Percentiles rank a stretch among this genome's conserved stretches.
Conservation (phyloP, 1,140 invertebrate genomes). For the Panulirus ornatus region DNA sequence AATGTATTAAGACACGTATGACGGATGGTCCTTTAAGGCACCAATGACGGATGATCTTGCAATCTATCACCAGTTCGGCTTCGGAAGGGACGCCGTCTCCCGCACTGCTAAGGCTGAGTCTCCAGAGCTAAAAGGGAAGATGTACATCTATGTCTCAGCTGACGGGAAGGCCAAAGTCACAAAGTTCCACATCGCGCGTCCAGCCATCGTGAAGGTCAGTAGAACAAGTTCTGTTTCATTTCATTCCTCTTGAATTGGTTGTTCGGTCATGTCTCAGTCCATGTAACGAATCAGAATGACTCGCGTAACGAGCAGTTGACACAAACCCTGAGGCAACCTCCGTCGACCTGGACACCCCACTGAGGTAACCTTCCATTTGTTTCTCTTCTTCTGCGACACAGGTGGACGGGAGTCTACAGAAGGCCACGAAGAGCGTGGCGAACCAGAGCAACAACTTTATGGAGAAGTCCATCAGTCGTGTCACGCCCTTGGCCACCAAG, state of each 20-base stretch:
- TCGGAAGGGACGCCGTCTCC: conserved; percentile 16
- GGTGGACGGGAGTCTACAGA: conserved; percentile 46
- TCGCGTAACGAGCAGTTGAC: no score
- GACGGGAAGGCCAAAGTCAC: conserved; percentile 51
- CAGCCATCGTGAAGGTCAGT: conserved; percentile 50
- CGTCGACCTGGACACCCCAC: no score
- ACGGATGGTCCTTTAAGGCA: no score
- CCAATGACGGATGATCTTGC: no score
- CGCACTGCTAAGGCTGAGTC: conserved; percentile 25
- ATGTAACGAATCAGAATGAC: no score
- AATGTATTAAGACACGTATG: no score
- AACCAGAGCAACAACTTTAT: conserved; percentile 39
- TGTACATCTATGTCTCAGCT: conserved; percentile 30
- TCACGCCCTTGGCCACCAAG: conserved; percentile 42
- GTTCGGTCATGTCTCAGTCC: no score
- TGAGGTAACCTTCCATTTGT: no score
- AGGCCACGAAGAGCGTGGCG: background rate
- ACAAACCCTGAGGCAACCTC: no score
- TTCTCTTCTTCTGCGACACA: background rate
- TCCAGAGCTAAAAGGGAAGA: conserved; percentile 34
- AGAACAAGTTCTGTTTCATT: background rate
- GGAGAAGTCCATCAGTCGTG: conserved; percentile 36
- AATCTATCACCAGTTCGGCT: conserved; percentile 51
- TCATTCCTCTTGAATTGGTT: no score
- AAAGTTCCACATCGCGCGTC: conserved; percentile 21